Evolutionary conservation across 2,113 vertebrate species (phyloP), one percentile per base, ranked within the genome.

Genomic region (Saguinus imperator): DNA sequence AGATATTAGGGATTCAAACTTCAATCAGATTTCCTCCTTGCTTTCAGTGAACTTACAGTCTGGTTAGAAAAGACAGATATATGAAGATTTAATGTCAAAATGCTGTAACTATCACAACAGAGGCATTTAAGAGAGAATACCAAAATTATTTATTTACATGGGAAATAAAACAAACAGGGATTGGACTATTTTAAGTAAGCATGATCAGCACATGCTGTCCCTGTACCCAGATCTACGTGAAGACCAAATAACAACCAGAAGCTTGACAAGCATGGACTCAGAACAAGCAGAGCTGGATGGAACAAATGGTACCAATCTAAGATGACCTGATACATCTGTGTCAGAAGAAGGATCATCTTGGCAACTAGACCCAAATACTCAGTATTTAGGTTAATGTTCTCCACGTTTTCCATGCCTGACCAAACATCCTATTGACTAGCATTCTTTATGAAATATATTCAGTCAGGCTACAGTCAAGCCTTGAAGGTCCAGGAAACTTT

Each of bases 11-110:
- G 43, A 85, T 75, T 80, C 37, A 81, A 87, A 70, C 29, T 21
- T 79, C n/a, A 97, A 96, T 64, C 27, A 12, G 48, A 89, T n/a
- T 93, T 87, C 48, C 21, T 96, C 45, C 43, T 32, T 94, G 76
- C 66, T 52, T 87, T 89, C 58, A 73, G 2, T 40, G 20, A 80
- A 89, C 48, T 80, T 68, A 88, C 6, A 58, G 35, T 87, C 68
- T 91, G 32, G 35, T 93, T 40, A 68, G 55, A 87, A 55, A 83
- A 92, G 70, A 84, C 18, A 88, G 45, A 76, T 37, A 94, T 87
- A 79, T 66, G 73, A 95, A 72, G 58, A 88, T 91, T 0, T 80
- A 87, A 79, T 90, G 76, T 84, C 37, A 91, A 70, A 94, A 89
- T 57, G 66, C 50, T 83, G 0, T 66, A 75, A 45, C 5, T 87